A percentile compares a stretch with the other conserved stretches of the same genome.
Conservation (phyloP, 2,113 vertebrate genomes). For the Oreochromis tanganicae region DNA sequence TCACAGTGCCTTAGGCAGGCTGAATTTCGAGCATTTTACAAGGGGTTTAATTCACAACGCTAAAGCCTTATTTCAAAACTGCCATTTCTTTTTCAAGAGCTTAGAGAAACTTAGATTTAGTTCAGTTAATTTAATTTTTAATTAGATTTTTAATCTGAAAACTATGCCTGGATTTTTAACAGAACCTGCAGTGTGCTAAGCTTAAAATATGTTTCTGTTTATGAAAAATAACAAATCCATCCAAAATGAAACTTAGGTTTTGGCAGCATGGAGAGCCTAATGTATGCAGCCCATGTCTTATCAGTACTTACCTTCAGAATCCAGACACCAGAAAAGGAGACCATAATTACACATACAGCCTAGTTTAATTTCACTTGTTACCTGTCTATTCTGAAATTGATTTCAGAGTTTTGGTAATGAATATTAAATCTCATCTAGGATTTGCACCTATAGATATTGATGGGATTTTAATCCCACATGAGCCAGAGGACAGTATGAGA, state of each 20-base stretch:
- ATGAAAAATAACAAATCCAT: neutral
- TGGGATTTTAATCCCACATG: constrained; percentile 14
- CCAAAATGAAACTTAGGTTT: neutral
- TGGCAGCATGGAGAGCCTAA: neutral
- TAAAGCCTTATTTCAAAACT: neutral
- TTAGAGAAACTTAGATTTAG: neutral
- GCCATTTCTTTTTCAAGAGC: neutral
- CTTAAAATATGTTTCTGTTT: neutral
- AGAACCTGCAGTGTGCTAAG: neutral
- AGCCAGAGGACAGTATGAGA: neutral
- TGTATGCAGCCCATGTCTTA: neutral
- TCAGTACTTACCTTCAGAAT: neutral
- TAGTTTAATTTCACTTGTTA: neutral
- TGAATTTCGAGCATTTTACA: neutral
- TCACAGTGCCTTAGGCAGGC: neutral
- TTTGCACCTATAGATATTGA: neutral
- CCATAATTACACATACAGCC: neutral
- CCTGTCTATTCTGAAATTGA: constrained; percentile 21
- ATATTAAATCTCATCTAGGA: constrained; percentile 1
- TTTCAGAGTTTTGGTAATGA: constrained; percentile 4
- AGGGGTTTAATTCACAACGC: neutral
- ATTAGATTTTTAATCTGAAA: neutral
- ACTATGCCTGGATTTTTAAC: neutral
- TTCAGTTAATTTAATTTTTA: neutral
- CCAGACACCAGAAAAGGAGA: neutral